Evolutionary conservation across 2,888 invertebrate species (phyloP).

Genomic region (Pogonocherus hispidulus): DNA sequence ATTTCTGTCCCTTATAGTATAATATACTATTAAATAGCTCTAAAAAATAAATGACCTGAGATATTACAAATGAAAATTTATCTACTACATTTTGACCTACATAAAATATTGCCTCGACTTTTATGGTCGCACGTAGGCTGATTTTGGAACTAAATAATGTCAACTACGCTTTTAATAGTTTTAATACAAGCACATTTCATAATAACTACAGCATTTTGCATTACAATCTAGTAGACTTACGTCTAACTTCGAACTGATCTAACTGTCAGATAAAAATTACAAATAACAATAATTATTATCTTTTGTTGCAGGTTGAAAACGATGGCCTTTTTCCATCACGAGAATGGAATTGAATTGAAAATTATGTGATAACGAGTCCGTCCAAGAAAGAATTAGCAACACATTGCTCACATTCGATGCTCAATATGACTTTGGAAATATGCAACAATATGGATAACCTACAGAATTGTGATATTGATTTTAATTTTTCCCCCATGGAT

Average conservation of each 20-base stretch:
- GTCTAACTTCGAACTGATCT: too few relatives aligned
- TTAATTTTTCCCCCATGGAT: slow-evolving; percentile 42
- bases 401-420: slow-evolving; percentile 46
- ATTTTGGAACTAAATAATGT: too few relatives aligned
- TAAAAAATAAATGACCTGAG: too few relatives aligned
- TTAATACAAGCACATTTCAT: too few relatives aligned
- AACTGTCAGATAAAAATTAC: slow-evolving; percentile 16
- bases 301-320: slow-evolving; percentile 21
- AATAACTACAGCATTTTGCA: too few relatives aligned
- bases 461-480: slow-evolving; percentile 46
- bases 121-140: too few relatives aligned
- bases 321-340: slow-evolving; percentile 23
- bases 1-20: too few relatives aligned
- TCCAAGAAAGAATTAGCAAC: slow-evolving; percentile 33
- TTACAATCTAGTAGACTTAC: background rate
- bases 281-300: background rate
- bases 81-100: too few relatives aligned
- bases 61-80: too few relatives aligned
- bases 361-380: slow-evolving; percentile 47
- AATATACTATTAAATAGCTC: too few relatives aligned
- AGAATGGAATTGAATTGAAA: slow-evolving; percentile 27
- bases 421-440: slow-evolving; percentile 54
- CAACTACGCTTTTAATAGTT: too few relatives aligned
- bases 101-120: too few relatives aligned
- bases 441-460: slow-evolving; percentile 48